Evolutionary conservation across 2,888 invertebrate genomes (phyloP), one percentile per base, ranked within the genome.

Genomic region (Dendrolimus pini): DNA sequence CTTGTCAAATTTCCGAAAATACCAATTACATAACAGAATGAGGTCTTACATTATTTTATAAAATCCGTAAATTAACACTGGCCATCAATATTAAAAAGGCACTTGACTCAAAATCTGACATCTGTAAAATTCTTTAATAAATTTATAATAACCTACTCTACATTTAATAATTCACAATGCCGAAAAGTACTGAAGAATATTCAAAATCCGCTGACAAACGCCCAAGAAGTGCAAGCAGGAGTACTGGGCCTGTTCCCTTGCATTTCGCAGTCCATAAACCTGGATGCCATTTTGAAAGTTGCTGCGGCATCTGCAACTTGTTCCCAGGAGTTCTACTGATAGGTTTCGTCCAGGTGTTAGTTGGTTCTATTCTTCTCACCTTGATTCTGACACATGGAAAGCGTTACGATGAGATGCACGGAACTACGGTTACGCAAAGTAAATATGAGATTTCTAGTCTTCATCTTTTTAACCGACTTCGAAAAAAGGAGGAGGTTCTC

Each of bases 271-370:
- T 87, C 7, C 86, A 89, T 73, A 85, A 85, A 61, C 77, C 78
- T 7, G 89, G 89, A 12, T 85, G 78, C 58, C 89, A 89, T 67
- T 69, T 89, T 60, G 89, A 89, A 68, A 89, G 89, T 67, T 89
- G 89, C 72, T 89, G 89, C 56, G 89, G 89, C 0, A 62, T 89
- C 41, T 89, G 89, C 74, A 89, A 89, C 62, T 70, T 89, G 18
- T 89, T 89, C 68, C 89, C 89, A 1, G 89, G 89, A 1, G 89
- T 89, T 0, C 74, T 89, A 0, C 69, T 89, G 14, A 84, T 88
- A 54, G 89, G 85, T 0, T 89, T 89, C 74, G 67, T 75, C 55
- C 85, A 89, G 64, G 84, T 89, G 0, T 71, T 89, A 53, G 78
- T 78, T 0, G 89, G 89, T 0, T 77, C 84, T 0, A 66, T 89